phyloP scores from a whole-genome alignment of 2,797 vertebrate species.

The Rhinatrema bivittatum region DNA sequence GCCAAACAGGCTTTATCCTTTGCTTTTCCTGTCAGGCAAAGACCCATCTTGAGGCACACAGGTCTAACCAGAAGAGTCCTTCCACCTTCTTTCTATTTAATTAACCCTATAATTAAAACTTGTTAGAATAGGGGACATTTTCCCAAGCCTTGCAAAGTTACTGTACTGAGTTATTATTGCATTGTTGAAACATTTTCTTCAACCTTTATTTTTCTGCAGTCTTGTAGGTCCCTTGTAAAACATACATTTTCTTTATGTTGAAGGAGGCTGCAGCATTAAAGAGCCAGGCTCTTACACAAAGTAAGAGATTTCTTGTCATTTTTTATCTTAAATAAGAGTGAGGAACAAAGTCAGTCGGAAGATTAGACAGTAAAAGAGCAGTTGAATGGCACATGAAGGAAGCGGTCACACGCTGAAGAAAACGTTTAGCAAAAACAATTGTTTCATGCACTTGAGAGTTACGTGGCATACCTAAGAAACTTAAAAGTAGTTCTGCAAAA shows the following conservation, averaged over 20 bases:
- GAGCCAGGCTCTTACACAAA: neutral
- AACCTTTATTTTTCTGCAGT: no score
- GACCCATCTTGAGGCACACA: constrained; percentile 3
- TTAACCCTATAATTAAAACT: constrained; percentile 44
- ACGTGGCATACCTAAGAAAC: no score
- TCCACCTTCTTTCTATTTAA: constrained; percentile 35
- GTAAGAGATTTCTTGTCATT: no score
- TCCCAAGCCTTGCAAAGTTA: constrained; percentile 25
- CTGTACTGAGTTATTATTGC: constrained; percentile 21
- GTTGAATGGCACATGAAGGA: no score
- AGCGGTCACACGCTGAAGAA: no score
- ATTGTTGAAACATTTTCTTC: constrained; percentile 16
- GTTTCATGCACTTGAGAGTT: no score
- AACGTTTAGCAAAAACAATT: no score
- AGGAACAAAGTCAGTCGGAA: no score
- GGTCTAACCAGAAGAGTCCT: constrained; percentile 30
- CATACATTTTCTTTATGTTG: neutral
- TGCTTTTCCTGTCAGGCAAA: constrained; percentile 36
- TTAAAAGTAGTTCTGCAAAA: no score
- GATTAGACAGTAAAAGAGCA: no score
- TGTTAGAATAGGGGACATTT: constrained; percentile 37
- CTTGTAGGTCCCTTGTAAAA: constrained; percentile 12
- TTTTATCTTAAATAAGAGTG: no score
- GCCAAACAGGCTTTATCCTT: constrained; percentile 25
- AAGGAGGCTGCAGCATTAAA: neutral